phyloP scores from a whole-genome alignment of 2,113 vertebrate species.

The Pollachius pollachius region DNA sequence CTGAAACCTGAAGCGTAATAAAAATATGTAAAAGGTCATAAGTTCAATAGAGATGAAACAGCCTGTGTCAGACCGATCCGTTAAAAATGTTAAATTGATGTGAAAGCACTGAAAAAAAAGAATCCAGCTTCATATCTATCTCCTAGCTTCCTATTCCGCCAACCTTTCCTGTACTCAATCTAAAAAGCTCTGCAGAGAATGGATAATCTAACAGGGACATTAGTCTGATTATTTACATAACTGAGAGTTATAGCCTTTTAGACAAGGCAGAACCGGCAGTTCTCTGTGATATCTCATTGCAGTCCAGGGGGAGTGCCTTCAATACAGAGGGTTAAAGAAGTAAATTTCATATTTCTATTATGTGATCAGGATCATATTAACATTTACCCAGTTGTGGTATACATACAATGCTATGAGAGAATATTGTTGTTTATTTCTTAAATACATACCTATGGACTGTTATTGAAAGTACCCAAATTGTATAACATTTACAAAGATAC shows the following conservation, averaged over 20 bases:
- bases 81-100: neutral
- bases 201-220: slow-evolving; percentile 44
- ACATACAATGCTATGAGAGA: neutral
- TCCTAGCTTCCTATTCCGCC: neutral
- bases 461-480: no score
- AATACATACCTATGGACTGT: no score
- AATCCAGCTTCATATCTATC: neutral
- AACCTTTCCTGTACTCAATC: slow-evolving; percentile 20
- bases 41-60: neutral
- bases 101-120: slow-evolving; percentile 3
- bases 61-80: slow-evolving; percentile 7
- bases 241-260: slow-evolving; percentile 38
- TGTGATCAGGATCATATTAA: no score
- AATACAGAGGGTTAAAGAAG: no score
- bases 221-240: slow-evolving; percentile 47
- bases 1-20: slow-evolving; percentile 18
- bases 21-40: neutral
- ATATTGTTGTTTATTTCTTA: neutral
- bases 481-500: no score
- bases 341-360: no score
- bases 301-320: slow-evolving; percentile 22
- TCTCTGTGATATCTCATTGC: slow-evolving; percentile 36
- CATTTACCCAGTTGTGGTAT: no score
- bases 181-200: slow-evolving; percentile 14
- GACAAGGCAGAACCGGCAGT: slow-evolving; percentile 11